Evolutionary conservation across 1,140 invertebrate species (phyloP), one percentile per base, ranked within the genome.

Genomic region (Ruditapes philippinarum): DNA sequence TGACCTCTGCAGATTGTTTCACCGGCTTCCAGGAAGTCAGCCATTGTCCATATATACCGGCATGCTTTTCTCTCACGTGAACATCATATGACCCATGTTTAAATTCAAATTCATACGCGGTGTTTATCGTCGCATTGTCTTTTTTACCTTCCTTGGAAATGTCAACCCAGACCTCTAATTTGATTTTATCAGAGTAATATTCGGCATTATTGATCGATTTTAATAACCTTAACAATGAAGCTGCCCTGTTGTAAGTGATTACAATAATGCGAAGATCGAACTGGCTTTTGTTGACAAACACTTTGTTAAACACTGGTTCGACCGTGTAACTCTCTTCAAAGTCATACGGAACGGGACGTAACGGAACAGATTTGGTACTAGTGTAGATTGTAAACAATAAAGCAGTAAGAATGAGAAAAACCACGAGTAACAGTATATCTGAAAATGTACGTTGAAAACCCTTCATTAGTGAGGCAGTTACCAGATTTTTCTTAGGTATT

Each of bases 21-120:
- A 45, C 25, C 4, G 73, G 80, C 19, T 70, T 36, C 92, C 92
- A 93, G 1, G 93, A 89, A 11, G 79, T 25, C 19, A 93, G 25
- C 92, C 92, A 93, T 78, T 93, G 92, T 14, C 92, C 91, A 33
- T 81, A 54, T 17, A 93, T 54, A 14, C 91, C 90, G 7, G 87
- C 92, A 60, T 92, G 90, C 1, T 51, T 54, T 0, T 33, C 11
- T 19, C 90, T 80, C 17, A 78, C 51, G 45, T 91, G 74, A 4
- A 93, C 91, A 4, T 68, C 22, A 42, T 73, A 70, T 0, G 40
- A 22, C 9, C 91, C 92, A 60, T 89, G 78, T 25, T 78, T 73
- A 90, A 92, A 93, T 7, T 19, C 42, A 76, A 91, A 92, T 19
- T 38, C 38, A 1, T 19, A 25, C 31, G 91, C 92, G 0, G 42